Evolutionary conservation across 1,140 invertebrate genomes (phyloP).

Genomic region (Potamilus streckersoni): DNA sequence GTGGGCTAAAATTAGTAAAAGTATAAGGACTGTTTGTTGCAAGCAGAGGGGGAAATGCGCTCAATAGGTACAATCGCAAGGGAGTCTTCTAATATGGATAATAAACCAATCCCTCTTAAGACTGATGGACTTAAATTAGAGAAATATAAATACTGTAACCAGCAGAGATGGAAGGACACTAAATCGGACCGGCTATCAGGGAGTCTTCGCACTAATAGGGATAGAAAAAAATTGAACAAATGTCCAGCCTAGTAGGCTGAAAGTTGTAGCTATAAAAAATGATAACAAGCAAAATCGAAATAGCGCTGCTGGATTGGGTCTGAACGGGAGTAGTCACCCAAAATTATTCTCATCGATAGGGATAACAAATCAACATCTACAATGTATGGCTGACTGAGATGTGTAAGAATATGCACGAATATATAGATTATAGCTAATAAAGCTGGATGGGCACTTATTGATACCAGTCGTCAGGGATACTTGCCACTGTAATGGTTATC

Average conservation of each 20-base stretch:
- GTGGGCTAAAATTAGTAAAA: constrained; percentile 68
- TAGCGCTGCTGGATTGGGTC: constrained; percentile 67
- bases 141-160: constrained; percentile 94
- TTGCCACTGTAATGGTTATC: too few species aligned
- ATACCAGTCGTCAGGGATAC: too few species aligned
- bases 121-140: constrained; percentile 70
- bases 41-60: constrained; percentile 88
- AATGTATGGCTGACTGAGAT: constrained; percentile 72
- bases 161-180: constrained; percentile 91
- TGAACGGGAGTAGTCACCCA: constrained; percentile 76
- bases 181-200: constrained; percentile 84
- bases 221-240: constrained; percentile 85
- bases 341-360: constrained; percentile 86
- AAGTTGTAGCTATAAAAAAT: constrained; percentile 83
- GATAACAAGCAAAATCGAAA: constrained; percentile 93
- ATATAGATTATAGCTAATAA: too few species aligned
- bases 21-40: too few species aligned
- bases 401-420: too few species aligned
- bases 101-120: constrained; percentile 87
- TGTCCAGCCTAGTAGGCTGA: constrained; percentile 74
- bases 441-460: too few species aligned
- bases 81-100: constrained; percentile 88
- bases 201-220: constrained; percentile 84
- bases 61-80: constrained; percentile 84
- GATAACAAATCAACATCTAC: constrained; percentile 87